A percentile compares a stretch with the other conserved stretches of the same genome.
Evolutionary conservation across 2,888 invertebrate genomes (phyloP).

Genomic region (Apodemia zela): DNA sequence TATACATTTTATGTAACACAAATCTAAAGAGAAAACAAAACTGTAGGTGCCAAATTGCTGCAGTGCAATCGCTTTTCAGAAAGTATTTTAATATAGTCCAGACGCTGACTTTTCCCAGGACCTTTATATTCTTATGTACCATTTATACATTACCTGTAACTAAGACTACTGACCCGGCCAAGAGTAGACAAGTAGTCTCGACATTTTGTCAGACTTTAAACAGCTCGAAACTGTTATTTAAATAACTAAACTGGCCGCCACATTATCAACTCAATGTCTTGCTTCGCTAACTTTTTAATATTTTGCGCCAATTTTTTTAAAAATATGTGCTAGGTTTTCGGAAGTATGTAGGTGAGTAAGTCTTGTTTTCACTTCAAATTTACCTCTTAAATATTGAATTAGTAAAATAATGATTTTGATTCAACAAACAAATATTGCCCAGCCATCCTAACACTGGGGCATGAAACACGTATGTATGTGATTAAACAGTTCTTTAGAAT

Average conservation of each 20-base stretch:
- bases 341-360: neutral
- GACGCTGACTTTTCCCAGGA: neutral
- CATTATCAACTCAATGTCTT: neutral
- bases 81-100: neutral
- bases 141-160: neutral
- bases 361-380: no score
- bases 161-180: neutral
- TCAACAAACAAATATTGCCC: no score
- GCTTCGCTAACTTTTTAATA: neutral
- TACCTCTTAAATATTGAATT: no score
- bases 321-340: neutral
- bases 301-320: neutral
- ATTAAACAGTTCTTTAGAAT: no score
- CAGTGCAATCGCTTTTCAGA: slow-evolving; percentile 1
- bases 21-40: no score
- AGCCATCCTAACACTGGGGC: no score
- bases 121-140: neutral
- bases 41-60: no score
- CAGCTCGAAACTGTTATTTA: neutral
- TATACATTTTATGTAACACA: no score
- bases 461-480: no score
- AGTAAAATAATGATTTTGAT: no score
- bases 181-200: neutral
- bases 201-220: neutral
- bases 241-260: neutral